Evolutionary conservation across 64 coral and sea anemone species (phyloP).

Genomic region (Montipora sp.): DNA sequence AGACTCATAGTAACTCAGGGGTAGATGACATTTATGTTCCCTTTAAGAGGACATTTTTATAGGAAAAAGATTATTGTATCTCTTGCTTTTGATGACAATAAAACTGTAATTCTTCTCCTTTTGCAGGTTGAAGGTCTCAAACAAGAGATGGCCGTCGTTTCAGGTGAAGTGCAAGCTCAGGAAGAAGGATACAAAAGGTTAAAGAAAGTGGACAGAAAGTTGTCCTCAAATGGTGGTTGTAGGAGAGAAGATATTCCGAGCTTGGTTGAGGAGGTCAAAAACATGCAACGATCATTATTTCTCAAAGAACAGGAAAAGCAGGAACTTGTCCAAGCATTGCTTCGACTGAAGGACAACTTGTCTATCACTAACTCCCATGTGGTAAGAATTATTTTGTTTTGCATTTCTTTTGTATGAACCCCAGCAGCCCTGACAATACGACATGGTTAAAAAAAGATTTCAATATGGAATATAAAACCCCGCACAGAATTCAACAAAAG

Average conservation of each 20-base stretch:
- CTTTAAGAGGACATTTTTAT: too few species aligned
- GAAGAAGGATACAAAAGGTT: constrained; percentile 75
- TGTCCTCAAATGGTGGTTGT: constrained; percentile 37
- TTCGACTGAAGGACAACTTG: constrained; percentile 44
- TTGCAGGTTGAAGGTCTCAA: constrained; percentile 81
- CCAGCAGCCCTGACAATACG: too few species aligned
- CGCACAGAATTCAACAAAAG: too few species aligned
- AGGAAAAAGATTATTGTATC: not conserved
- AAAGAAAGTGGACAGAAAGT: constrained; percentile 74
- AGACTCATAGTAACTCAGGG: too few species aligned
- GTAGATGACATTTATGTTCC: too few species aligned
- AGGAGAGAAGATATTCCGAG: constrained; percentile 66
- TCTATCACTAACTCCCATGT: not conserved
- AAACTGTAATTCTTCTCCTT: not conserved
- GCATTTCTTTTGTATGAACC: too few species aligned
- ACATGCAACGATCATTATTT: constrained; percentile 38
- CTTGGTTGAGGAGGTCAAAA: constrained; percentile 63
- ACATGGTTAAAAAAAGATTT: too few species aligned
- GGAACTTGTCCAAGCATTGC: constrained; percentile 46
- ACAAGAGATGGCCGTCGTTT: constrained; percentile 80
- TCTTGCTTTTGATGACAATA: not conserved
- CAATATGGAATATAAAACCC: too few species aligned
- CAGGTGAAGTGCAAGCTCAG: constrained; percentile 71
- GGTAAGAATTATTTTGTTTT: constrained; percentile 6
- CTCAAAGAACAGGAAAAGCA: constrained; percentile 81